Base-by-base conservation (phyloP, 92 coral and sea anemone species). In the Porites rus region DNA sequence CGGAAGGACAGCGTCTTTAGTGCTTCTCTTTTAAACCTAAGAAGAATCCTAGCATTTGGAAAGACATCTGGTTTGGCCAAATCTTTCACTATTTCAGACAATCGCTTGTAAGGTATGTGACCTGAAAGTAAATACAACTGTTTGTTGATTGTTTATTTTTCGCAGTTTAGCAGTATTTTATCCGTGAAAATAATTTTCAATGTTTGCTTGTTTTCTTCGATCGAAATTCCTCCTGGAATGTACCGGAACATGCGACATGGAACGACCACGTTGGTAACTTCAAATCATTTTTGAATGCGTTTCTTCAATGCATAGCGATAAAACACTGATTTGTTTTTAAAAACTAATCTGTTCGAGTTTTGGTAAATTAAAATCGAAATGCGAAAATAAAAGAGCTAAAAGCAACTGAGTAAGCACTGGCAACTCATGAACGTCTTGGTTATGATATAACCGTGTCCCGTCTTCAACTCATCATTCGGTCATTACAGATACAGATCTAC, bases 71-170 rank as follows among this genome's bases (percentile, higher is more conserved):
- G 61, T 10, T 58, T 2, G 10, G 24, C 59, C 56, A 46, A 77
- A 1, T 17, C 14, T 25, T 77, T 0, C 6, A 31, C 19, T 17
- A 43, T 62, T 51, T 69, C 16, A 25, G 24, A 67, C 14, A 8
- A 51, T 9, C 59, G 1, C 3, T 20, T 51, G 0, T 12, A 20
- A 51, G 85, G 85, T 80, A 53, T 28, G 85, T 76, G 8, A 18
- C 22, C 31, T 6, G 3, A 24, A 22, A 68, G 66, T 68, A 80
- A 80, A 68, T 67, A 80, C 17, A 10, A 43, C 28, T 59, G 1
- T 1, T 38, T 19, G 17, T 64, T 54, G 9, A 63, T 78, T 78
- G 82, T 78, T 78, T 78, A 65, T 78, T 78, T 43, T 78, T 46
- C 82, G 14, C 60, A 63, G 82, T 64, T 78, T 64, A 63, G 20